Conservation (phyloP, 2,797 vertebrate species). For the Falco rusticolus region DNA sequence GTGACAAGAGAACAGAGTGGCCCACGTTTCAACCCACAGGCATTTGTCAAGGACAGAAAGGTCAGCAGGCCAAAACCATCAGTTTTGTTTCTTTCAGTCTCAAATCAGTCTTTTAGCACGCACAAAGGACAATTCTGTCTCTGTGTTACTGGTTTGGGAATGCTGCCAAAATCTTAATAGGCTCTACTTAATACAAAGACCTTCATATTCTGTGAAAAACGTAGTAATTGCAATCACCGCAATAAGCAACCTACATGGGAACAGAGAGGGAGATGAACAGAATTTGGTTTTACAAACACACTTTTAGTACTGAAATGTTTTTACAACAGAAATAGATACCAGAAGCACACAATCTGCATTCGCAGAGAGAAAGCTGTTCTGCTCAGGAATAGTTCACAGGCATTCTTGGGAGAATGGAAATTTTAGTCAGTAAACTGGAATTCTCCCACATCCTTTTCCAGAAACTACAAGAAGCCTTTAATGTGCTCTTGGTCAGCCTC, state of each 20-base stretch:
- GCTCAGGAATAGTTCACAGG: not conserved
- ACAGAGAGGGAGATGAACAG: constrained; percentile 12
- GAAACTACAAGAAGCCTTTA: constrained; percentile 2
- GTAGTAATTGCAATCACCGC: not conserved
- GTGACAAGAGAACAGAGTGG: not conserved
- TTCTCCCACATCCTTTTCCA: not conserved
- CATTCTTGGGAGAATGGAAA: not conserved
- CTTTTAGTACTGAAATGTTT: not conserved
- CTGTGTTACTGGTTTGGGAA: constrained; percentile 48
- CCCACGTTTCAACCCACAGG: not conserved
- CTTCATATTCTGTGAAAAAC: constrained; percentile 7
- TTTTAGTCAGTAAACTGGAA: constrained; percentile 1
- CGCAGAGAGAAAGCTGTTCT: constrained; percentile 18
- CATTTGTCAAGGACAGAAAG: constrained; percentile 18
- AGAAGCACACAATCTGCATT: constrained; percentile 22
- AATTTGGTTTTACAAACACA: constrained; percentile 20
- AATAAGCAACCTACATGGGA: not conserved
- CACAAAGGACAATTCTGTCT: constrained; percentile 50
- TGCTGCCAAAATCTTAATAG: constrained; percentile 57
- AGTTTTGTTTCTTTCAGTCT: constrained; percentile 8
- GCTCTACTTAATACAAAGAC: constrained; percentile 37
- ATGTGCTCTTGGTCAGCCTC: not conserved
- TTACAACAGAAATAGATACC: constrained; percentile 29
- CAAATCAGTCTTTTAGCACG: constrained; percentile 31
- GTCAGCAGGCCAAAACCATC: constrained; percentile 18